Evolutionary conservation across 2,888 invertebrate genomes (phyloP).

Genomic region (Spilosoma lubricipeda): DNA sequence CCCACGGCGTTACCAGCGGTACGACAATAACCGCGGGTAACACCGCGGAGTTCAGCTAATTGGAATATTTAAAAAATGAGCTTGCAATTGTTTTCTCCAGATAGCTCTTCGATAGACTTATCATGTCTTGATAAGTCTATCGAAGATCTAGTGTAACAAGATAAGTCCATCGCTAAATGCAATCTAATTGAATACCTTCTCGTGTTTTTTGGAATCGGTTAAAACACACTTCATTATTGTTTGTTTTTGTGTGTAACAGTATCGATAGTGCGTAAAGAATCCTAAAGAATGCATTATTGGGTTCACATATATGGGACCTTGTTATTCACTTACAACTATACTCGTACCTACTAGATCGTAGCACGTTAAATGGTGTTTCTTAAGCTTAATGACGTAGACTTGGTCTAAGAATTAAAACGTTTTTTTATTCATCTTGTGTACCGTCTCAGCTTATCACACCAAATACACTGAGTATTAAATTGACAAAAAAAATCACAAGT

Average conservation of each 20-base stretch:
- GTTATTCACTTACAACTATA: not conserved
- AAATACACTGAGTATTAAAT: not conserved
- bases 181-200: not conserved
- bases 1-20: too few species aligned
- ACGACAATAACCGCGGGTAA: too few species aligned
- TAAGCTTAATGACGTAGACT: not conserved
- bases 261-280: not conserved
- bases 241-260: not conserved
- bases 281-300: not conserved
- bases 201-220: not conserved
- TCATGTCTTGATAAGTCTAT: too few species aligned
- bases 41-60: too few species aligned
- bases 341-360: too few species aligned
- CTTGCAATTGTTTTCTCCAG: not conserved
- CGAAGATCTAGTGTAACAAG: too few species aligned
- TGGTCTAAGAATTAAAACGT: not conserved
- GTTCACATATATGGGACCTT: not conserved
- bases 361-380: not conserved
- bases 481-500: not conserved
- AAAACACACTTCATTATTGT: not conserved
- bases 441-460: not conserved
- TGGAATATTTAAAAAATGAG: not conserved
- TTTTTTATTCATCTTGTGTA: not conserved
- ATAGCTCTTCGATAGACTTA: not conserved
- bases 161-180: too few species aligned